Evolutionary conservation across 2,113 vertebrate species (phyloP).

Genomic region (Callaeas wilsoni): DNA sequence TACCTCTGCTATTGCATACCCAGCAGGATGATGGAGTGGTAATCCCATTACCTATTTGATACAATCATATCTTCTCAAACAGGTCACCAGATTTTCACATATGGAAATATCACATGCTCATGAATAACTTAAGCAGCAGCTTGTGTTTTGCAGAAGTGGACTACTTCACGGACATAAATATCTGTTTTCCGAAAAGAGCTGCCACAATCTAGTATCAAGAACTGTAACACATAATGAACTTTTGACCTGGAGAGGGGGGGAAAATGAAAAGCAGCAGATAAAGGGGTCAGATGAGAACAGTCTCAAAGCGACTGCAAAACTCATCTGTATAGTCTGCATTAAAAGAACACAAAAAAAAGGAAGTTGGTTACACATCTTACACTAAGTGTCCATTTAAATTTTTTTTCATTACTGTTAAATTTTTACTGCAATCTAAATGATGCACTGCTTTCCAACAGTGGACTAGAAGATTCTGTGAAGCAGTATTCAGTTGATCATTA

Average conservation of each 20-base stretch:
- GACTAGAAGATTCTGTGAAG: not conserved
- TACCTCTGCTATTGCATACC: not conserved
- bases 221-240: not conserved
- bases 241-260: not conserved
- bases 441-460: not conserved
- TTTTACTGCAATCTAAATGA: not conserved
- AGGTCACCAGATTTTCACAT: not conserved
- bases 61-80: not conserved
- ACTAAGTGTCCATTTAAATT: not conserved
- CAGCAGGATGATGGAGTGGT: not conserved
- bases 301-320: not conserved
- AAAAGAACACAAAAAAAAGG: fast-evolving
- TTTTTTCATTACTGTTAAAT: not conserved
- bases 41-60: not conserved
- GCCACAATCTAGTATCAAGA: not conserved
- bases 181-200: not conserved
- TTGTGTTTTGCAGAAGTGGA: not conserved
- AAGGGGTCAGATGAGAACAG: not conserved
- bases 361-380: not conserved
- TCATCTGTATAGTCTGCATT: not conserved
- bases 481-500: not conserved
- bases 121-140: not conserved
- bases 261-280: not conserved
- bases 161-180: not conserved
- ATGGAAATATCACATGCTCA: not conserved